Evolutionary conservation across 1,140 invertebrate genomes (phyloP).

Genomic region (Hypothenemus hampei): DNA sequence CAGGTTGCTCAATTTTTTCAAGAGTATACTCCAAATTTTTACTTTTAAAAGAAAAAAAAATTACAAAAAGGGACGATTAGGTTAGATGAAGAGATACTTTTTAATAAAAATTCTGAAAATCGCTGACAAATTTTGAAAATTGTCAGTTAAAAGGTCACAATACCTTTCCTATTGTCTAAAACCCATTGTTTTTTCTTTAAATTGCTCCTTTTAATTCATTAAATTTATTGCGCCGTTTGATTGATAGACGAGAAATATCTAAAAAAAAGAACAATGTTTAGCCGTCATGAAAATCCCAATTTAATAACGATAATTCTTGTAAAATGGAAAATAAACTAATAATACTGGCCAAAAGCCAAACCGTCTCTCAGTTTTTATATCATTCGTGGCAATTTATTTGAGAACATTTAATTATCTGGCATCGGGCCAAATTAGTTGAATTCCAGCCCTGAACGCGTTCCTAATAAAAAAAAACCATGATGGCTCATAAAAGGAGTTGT

Average conservation of each 20-base stretch:
- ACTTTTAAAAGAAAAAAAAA: too few species aligned
- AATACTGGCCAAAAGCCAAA: slow-evolving; percentile 24
- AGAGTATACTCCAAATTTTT: too few species aligned
- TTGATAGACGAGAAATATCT: too few species aligned
- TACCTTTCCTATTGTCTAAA: too few species aligned
- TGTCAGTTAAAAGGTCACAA: too few species aligned
- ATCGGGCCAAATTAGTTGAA: slow-evolving; percentile 35
- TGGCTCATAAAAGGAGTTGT: slow-evolving; percentile 12
- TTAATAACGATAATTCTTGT: slow-evolving; percentile 3
- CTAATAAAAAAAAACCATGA: slow-evolving; percentile 27
- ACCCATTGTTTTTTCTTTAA: too few species aligned
- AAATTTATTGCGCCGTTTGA: too few species aligned
- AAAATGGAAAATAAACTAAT: slow-evolving; percentile 3
- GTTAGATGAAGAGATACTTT: background rate
- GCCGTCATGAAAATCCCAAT: slow-evolving; percentile 1
- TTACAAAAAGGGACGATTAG: too few species aligned
- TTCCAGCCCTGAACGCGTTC: slow-evolving; percentile 30
- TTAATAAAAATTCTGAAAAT: background rate
- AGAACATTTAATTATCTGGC: slow-evolving; percentile 40
- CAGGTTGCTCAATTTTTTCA: too few species aligned
- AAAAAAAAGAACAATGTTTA: too few species aligned
- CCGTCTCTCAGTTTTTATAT: slow-evolving; percentile 35
- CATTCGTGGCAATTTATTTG: slow-evolving; percentile 38
- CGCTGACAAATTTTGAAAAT: too few species aligned
- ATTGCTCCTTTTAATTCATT: too few species aligned